These are phyloP conservation scores for Hydropsyche tenuis DNA, from an alignment of 1,140 invertebrate species.

Conservation along the genomic window DNA sequence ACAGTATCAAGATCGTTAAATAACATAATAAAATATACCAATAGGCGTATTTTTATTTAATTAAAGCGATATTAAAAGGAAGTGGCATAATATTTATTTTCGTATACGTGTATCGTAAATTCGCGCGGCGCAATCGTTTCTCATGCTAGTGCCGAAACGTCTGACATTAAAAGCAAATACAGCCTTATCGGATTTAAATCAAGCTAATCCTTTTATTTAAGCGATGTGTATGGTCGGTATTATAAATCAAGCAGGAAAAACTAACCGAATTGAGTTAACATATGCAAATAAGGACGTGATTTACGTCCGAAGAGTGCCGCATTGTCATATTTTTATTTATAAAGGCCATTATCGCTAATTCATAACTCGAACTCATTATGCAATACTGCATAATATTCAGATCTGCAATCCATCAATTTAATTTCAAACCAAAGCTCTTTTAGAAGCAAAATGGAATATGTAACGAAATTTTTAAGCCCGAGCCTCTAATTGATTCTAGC, in stretches of 20 bases:
- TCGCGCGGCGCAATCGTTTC: background rate
- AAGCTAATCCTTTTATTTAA: constrained; percentile 19
- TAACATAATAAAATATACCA: too few relatives aligned
- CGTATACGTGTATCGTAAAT: background rate
- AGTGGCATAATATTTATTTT: background rate
- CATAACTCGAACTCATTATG: background rate
- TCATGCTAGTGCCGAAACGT: constrained; percentile 13
- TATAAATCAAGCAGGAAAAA: constrained; percentile 14
- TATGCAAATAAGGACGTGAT: constrained; percentile 13
- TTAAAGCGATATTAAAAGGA: too few relatives aligned
- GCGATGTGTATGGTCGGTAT: background rate
- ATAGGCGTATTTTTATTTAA: too few relatives aligned
- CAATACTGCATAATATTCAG: background rate
- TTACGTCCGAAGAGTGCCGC: background rate
- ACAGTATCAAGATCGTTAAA: too few relatives aligned
- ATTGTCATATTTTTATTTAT: constrained; percentile 26
- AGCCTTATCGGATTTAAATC: constrained; percentile 4
- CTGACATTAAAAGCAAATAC: constrained; percentile 14
- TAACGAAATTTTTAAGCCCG: background rate
- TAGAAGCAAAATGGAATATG: background rate
- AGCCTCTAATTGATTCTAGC: background rate
- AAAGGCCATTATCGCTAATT: constrained; percentile 15
- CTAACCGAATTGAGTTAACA: constrained; percentile 6
- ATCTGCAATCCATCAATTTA: background rate
- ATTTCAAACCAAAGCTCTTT: background rate